Percentiles rank a stretch among this genome's conserved stretches.
phyloP scores from a whole-genome alignment of 2,113 vertebrate species.

The Cololabis saira region DNA sequence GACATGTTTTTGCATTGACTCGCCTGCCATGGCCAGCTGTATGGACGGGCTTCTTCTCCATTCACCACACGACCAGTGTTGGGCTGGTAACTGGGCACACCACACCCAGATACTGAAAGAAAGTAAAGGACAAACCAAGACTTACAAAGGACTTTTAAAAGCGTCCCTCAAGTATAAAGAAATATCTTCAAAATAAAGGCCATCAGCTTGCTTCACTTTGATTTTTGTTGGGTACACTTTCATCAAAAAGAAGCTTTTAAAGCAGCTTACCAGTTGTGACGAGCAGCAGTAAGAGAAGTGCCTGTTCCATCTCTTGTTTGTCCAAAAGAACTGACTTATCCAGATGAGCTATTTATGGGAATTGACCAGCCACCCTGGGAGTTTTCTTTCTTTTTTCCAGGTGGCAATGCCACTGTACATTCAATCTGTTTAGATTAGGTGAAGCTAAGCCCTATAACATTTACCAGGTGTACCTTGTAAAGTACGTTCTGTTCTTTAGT shows the following conservation, averaged over 20 bases:
- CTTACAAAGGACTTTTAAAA: not conserved
- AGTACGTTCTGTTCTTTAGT: too few relatives aligned
- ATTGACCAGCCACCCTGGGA: slow-evolving; percentile 38
- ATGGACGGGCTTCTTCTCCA: slow-evolving; percentile 64
- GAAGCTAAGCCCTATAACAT: not conserved
- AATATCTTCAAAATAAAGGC: not conserved
- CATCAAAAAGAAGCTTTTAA: not conserved
- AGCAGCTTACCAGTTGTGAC: slow-evolving; percentile 53
- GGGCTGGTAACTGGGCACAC: slow-evolving; percentile 48
- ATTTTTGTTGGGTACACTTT: not conserved
- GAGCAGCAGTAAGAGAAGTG: slow-evolving; percentile 45
- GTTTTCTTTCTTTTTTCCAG: slow-evolving; percentile 39
- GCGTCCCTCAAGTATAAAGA: not conserved
- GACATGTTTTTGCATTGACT: not conserved
- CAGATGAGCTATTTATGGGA: slow-evolving; percentile 40
- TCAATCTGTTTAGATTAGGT: not conserved
- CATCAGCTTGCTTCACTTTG: not conserved
- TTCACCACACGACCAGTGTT: slow-evolving; percentile 62
- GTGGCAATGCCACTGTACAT: not conserved
- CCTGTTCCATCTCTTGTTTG: slow-evolving; percentile 46
- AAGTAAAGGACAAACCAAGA: too few relatives aligned
- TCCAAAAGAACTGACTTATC: slow-evolving; percentile 5
- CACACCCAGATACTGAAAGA: slow-evolving; percentile 66
- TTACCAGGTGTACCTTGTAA: too few relatives aligned
- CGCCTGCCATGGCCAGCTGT: slow-evolving; percentile 79